Evolutionary conservation across 2,797 vertebrate species (phyloP).

Genomic region (Paratrypauchen microcephalus): DNA sequence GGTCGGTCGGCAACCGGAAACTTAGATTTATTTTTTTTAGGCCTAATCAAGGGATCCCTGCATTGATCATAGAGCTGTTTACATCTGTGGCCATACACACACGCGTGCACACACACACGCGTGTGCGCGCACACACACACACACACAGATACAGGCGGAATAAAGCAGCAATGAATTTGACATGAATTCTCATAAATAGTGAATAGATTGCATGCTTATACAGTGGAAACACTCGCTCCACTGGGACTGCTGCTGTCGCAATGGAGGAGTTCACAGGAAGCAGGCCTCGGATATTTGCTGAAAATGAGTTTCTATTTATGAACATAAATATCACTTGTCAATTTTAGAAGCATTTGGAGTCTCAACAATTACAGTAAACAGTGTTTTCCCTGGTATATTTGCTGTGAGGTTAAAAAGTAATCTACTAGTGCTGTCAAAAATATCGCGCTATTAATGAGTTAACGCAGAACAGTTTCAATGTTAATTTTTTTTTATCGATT

Average conservation of each 20-base stretch:
- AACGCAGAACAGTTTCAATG: too few relatives aligned
- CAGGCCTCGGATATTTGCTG: constrained; percentile 15
- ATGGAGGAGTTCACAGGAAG: constrained; percentile 12
- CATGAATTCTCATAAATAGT: constrained; percentile 59
- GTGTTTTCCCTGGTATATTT: neutral
- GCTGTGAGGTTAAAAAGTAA: too few relatives aligned
- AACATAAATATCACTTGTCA: neutral
- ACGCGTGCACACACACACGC: neutral
- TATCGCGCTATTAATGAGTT: too few relatives aligned
- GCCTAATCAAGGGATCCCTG: constrained; percentile 34
- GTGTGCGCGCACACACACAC: neutral
- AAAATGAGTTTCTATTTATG: constrained; percentile 11
- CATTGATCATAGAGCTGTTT: constrained; percentile 40
- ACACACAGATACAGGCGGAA: constrained; percentile 17
- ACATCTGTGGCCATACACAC: constrained; percentile 47
- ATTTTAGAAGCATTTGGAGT: neutral
- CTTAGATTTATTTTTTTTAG: too few relatives aligned
- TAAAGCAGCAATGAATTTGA: constrained; percentile 49
- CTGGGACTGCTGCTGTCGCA: constrained; percentile 17
- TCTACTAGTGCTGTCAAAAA: too few relatives aligned
- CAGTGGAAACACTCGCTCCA: constrained; percentile 29
- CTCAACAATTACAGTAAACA: neutral
- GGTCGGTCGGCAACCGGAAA: too few relatives aligned
- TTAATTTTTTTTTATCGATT: too few relatives aligned
- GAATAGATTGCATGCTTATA: constrained; percentile 35